Conservation (phyloP, 2,888 invertebrate species). For the Pollenia angustigena region DNA sequence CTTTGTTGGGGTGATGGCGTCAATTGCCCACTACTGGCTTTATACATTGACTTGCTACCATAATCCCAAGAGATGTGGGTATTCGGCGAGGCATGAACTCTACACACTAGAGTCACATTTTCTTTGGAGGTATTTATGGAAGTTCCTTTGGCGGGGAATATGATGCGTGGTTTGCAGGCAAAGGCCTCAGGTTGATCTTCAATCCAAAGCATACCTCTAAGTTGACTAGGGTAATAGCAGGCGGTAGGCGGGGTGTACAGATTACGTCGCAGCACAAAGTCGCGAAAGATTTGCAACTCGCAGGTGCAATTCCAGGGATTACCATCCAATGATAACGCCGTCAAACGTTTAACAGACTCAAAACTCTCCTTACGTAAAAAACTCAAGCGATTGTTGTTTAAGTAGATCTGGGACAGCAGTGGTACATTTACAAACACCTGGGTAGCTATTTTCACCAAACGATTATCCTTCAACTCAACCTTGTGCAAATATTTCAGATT, state of each 20-base stretch:
- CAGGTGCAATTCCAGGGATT: slow-evolving; percentile 97
- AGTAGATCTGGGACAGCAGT: slow-evolving; percentile 88
- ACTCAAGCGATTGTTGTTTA: slow-evolving; percentile 90
- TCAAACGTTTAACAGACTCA: slow-evolving; percentile 87
- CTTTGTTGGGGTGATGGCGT: slow-evolving; percentile 62
- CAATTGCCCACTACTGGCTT: slow-evolving; percentile 40
- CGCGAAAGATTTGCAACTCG: slow-evolving; percentile 90
- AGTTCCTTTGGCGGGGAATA: slow-evolving; percentile 86
- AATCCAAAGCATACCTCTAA: slow-evolving; percentile 90
- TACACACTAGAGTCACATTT: slow-evolving; percentile 90
- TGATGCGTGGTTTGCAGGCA: slow-evolving; percentile 92
- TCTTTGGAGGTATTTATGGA: slow-evolving; percentile 87
- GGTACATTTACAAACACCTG: slow-evolving; percentile 90
- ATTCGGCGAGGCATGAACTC: slow-evolving; percentile 90
- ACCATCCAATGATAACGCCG: slow-evolving; percentile 90
- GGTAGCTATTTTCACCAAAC: slow-evolving; percentile 86
- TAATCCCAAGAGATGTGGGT: slow-evolving; percentile 90
- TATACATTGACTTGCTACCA: slow-evolving; percentile 85
- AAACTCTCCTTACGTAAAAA: slow-evolving; percentile 88
- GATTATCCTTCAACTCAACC: slow-evolving; percentile 90
- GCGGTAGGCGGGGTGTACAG: slow-evolving; percentile 91
- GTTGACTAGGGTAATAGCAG: slow-evolving; percentile 88
- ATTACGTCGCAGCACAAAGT: slow-evolving; percentile 90
- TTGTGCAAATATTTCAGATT: slow-evolving; percentile 90
- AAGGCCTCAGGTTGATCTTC: slow-evolving; percentile 88